phyloP scores from a whole-genome alignment of 2,888 invertebrate genomes.

The Quadriops clusia region DNA sequence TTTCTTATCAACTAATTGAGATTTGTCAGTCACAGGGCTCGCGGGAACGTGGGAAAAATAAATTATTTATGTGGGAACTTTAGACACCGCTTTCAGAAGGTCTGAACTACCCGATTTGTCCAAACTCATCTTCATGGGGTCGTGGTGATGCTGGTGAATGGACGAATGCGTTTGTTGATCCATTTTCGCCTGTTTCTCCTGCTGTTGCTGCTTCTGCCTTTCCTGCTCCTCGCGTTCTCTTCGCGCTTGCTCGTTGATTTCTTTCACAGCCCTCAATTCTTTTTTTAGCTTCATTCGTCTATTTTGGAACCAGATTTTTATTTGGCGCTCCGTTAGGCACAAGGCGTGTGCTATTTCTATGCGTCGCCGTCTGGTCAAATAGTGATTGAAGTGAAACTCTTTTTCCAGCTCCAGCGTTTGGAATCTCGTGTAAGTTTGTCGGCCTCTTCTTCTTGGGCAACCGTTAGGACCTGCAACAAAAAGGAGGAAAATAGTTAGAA shows the following conservation, averaged over 20 bases:
- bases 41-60: no score
- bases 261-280: slow-evolving; percentile 85
- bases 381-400: slow-evolving; percentile 97
- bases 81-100: slow-evolving; percentile 64
- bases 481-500: slow-evolving; percentile 26
- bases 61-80: slow-evolving; percentile 63
- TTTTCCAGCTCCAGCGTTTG: slow-evolving; percentile 96
- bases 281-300: slow-evolving; percentile 95
- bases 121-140: slow-evolving; percentile 60
- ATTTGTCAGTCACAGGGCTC: not conserved
- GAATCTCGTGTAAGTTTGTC: slow-evolving; percentile 96
- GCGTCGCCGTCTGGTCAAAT: slow-evolving; percentile 87
- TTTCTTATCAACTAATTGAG: slow-evolving; percentile 6
- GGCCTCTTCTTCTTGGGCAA: slow-evolving; percentile 83
- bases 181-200: slow-evolving; percentile 72
- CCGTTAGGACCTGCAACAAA: slow-evolving; percentile 82
- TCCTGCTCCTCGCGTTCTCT: slow-evolving; percentile 85
- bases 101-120: slow-evolving; percentile 55
- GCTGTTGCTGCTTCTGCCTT: slow-evolving; percentile 81
- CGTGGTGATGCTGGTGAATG: slow-evolving; percentile 59
- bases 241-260: slow-evolving; percentile 88
- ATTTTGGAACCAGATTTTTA: slow-evolving; percentile 96
- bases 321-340: slow-evolving; percentile 91
- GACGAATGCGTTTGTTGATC: slow-evolving; percentile 53
- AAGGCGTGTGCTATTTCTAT: slow-evolving; percentile 96